These are phyloP conservation scores for Pseudachorutes palmiensis DNA, from an alignment of 1,140 invertebrate genomes.

Conservation along the genomic window DNA sequence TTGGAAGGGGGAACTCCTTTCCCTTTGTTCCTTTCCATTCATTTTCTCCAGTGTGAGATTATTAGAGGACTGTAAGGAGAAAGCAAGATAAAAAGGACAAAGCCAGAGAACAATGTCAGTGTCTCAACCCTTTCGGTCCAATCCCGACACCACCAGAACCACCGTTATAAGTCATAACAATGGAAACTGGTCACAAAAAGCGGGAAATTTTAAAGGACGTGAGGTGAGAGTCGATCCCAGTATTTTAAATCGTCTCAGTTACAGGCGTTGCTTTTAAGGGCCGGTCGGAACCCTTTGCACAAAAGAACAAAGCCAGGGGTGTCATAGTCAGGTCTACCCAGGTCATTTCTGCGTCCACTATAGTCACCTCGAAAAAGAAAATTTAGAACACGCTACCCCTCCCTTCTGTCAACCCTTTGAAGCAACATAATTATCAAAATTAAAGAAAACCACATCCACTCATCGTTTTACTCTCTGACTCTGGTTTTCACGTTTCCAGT, in stretches of 20 bases:
- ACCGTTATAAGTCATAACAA: not conserved
- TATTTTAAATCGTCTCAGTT: not conserved
- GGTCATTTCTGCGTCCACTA: no score
- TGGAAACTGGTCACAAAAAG: not conserved
- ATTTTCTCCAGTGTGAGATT: constrained; percentile 1
- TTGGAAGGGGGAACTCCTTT: no score
- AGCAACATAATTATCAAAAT: not conserved
- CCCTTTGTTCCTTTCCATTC: constrained; percentile 6
- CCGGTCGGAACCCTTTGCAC: not conserved
- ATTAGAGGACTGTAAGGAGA: constrained; percentile 8
- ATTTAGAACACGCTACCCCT: constrained; percentile 18
- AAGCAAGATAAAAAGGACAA: not conserved
- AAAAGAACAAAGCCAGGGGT: not conserved
- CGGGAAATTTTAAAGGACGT: not conserved
- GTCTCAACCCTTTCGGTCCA: not conserved
- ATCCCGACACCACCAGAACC: not conserved
- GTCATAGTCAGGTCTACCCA: no score
- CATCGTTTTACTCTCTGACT: not conserved
- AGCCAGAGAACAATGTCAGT: not conserved
- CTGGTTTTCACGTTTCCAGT: not conserved
- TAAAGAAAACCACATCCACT: not conserved
- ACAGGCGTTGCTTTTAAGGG: not conserved
- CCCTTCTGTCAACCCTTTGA: not conserved
- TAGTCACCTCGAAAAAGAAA: no score
- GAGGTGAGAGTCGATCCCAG: not conserved